Evolutionary conservation across 2,888 invertebrate genomes (phyloP).

Genomic region (Calliscelio sp.): DNA sequence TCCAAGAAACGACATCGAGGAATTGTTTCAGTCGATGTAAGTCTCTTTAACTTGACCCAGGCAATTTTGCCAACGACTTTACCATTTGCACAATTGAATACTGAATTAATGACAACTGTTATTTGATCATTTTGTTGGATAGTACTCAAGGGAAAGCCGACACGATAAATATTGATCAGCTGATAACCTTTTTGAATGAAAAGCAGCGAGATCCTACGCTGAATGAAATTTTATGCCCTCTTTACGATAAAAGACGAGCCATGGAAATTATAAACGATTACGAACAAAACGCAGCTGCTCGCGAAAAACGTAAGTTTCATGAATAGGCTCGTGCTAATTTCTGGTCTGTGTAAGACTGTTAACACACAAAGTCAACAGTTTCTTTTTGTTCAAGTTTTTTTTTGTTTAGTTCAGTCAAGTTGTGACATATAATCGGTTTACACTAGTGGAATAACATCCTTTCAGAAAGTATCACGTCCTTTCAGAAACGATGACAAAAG

Average conservation of each 20-base stretch:
- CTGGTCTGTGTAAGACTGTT: not conserved
- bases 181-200: constrained; percentile 97
- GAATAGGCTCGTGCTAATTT: not conserved
- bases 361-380: too few relatives aligned
- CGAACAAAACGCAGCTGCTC: constrained; percentile 93
- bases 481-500: constrained; percentile 94
- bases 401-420: too few relatives aligned
- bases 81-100: not conserved
- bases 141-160: constrained; percentile 97
- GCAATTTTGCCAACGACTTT: too few relatives aligned
- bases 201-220: constrained; percentile 99
- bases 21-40: constrained; percentile 98
- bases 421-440: constrained; percentile 57
- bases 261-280: constrained; percentile 97
- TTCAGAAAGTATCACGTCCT: constrained; percentile 79
- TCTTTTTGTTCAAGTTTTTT: too few relatives aligned
- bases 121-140: constrained; percentile 65
- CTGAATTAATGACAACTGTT: not conserved
- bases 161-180: constrained; percentile 93
- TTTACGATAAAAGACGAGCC: constrained; percentile 97
- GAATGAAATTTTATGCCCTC: constrained; percentile 99
- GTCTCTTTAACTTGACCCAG: too few relatives aligned
- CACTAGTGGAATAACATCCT: constrained; percentile 74
- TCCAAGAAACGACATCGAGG: constrained; percentile 99
- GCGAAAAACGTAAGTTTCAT: constrained; percentile 88